A percentile compares a stretch with the other conserved stretches of the same genome.
Conservation (phyloP, 2,797 vertebrate genomes). For the Lateolabrax maculatus region DNA sequence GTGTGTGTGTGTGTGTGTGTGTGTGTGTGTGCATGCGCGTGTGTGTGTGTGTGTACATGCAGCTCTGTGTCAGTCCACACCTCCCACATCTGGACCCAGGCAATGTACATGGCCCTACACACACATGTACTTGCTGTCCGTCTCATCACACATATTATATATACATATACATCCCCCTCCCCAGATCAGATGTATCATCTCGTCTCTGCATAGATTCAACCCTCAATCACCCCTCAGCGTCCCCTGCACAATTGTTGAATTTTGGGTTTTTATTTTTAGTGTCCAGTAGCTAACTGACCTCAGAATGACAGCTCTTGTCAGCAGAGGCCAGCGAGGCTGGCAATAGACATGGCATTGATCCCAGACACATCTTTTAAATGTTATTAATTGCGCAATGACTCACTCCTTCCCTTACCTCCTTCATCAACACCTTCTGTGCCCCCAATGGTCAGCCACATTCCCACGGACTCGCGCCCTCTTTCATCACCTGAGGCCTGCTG, state of each 20-base stretch:
- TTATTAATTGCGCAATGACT: slow-evolving; percentile 67
- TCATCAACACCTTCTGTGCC: slow-evolving; percentile 43
- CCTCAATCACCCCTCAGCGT: not conserved
- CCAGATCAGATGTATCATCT: slow-evolving; percentile 3
- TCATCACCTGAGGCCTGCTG: slow-evolving; percentile 39
- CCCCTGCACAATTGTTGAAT: slow-evolving; percentile 22
- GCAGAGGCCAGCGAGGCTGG: slow-evolving; percentile 24
- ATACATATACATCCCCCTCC: slow-evolving; percentile 5
- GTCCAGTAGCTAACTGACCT: slow-evolving; percentile 25
- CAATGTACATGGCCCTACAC: not conserved
- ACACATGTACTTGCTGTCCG: slow-evolving; percentile 27
- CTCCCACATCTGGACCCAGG: slow-evolving; percentile 21
- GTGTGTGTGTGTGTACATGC: slow-evolving; percentile 17
- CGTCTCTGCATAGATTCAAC: slow-evolving; percentile 26
- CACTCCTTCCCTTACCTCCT: slow-evolving; percentile 58
- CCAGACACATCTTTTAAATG: slow-evolving; percentile 56
- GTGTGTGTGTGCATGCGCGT: not conserved
- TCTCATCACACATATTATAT: slow-evolving; percentile 16
- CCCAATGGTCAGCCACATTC: slow-evolving; percentile 33
- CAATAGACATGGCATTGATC: slow-evolving; percentile 38
- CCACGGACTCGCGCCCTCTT: slow-evolving; percentile 47
- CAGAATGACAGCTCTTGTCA: slow-evolving; percentile 39
- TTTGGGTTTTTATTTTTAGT: slow-evolving; percentile 52
- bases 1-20: not conserved
- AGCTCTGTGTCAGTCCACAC: slow-evolving; percentile 21